Evolutionary conservation across 2,113 vertebrate genomes (phyloP).

Genomic region (Rhegmatorhina hoffmannsi): DNA sequence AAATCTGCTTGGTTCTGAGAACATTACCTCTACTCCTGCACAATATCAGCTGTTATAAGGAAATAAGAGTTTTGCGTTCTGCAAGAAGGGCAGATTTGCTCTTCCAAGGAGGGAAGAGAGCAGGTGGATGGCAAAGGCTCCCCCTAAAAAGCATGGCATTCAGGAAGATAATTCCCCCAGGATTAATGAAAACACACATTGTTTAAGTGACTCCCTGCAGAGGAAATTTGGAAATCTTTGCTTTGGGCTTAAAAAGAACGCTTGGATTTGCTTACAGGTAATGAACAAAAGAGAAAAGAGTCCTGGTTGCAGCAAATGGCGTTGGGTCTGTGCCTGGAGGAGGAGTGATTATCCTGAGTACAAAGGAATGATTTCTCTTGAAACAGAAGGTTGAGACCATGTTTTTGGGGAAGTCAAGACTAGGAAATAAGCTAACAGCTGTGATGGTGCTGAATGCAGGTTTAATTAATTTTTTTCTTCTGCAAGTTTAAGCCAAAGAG

Average conservation of each 20-base stretch:
- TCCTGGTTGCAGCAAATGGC: not conserved
- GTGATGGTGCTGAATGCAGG: slow-evolving; percentile 28
- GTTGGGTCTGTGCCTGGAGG: slow-evolving; percentile 40
- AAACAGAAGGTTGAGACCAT: slow-evolving; percentile 52
- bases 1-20: not conserved
- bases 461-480: slow-evolving; percentile 45
- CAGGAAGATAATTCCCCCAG: slow-evolving; percentile 27
- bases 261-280: slow-evolving; percentile 59
- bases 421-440: slow-evolving; percentile 49
- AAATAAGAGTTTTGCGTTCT: not conserved
- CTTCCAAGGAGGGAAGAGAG: not conserved
- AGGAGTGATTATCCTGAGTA: slow-evolving; percentile 41
- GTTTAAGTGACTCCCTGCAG: slow-evolving; percentile 19
- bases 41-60: not conserved
- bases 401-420: slow-evolving; percentile 35
- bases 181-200: slow-evolving; percentile 46
- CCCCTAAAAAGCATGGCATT: slow-evolving; percentile 3
- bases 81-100: not conserved
- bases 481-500: slow-evolving; percentile 30
- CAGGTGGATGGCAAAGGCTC: slow-evolving; percentile 35
- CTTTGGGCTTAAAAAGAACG: slow-evolving; percentile 5
- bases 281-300: slow-evolving; percentile 40
- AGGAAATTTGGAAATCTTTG: slow-evolving; percentile 55
- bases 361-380: slow-evolving; percentile 42
- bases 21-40: not conserved